A percentile compares a stretch with the other conserved stretches of the same genome.
Conservation (phyloP, 35 echinoderm and acorn worm species). For the Ophioderma brevispina region DNA sequence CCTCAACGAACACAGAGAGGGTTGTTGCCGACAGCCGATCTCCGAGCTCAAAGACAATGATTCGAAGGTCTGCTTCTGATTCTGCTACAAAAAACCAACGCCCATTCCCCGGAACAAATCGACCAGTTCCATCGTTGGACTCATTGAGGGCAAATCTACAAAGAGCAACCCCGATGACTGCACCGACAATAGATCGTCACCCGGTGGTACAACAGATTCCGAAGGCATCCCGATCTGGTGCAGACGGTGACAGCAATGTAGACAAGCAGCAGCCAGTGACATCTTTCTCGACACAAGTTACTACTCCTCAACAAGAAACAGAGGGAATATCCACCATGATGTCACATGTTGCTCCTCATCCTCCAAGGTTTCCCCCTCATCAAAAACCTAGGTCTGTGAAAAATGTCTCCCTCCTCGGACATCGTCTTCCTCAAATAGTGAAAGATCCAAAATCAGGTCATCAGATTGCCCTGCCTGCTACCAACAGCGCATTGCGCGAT, state of each 20-base stretch:
- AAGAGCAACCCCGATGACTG: background rate
- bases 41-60: background rate
- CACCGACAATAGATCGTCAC: background rate
- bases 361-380: too few relatives aligned
- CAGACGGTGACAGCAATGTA: too few relatives aligned
- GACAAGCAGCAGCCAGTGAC: too few relatives aligned
- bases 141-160: background rate
- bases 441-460: background rate
- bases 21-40: background rate
- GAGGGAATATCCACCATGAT: too few relatives aligned
- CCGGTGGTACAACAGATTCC: background rate
- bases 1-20: background rate
- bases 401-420: background rate
- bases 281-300: too few relatives aligned
- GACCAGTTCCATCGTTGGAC: background rate
- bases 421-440: background rate
- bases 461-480: background rate
- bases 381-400: too few relatives aligned
- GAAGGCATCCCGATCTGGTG: background rate
- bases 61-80: too few relatives aligned
- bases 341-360: too few relatives aligned
- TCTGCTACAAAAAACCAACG: background rate
- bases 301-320: too few relatives aligned
- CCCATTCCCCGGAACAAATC: background rate
- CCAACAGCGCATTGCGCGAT: background rate